Base-by-base conservation (phyloP, 2,113 vertebrate species). In the Pterocles orientalis region DNA sequence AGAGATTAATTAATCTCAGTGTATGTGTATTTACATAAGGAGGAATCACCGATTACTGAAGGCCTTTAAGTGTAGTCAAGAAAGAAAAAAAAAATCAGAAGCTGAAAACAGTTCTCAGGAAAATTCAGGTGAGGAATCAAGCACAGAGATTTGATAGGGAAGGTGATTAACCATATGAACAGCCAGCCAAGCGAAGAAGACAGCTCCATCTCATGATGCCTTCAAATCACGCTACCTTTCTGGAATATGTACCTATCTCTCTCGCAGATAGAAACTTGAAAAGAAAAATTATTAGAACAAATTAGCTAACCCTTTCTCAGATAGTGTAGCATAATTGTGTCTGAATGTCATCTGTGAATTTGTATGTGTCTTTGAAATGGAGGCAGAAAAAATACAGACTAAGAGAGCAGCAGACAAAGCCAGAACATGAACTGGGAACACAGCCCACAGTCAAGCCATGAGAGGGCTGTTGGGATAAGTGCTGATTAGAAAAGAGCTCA, bases 401-500 rank as follows among this genome's bases (percentile, higher is more conserved):
- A 71, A 91, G 73, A 85, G 36, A 93, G 72, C 60, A 81, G 31
- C 64, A 80, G 48, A 82, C 70, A 95, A 90, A 93, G 62, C 62
- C 91, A 94, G 80, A 94, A 84, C 23, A 86, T 5, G 5, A 90
- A 88, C 72, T 84, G 86, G 86, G 86, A 94, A 91, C 58, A 34
- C 23, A 93, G 92, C 69, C 92, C 72, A 86, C 47, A 81, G 29
- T 28, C 60, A 71, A 83, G 64, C 39, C 64, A 78, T 51, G 48
- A 86, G 54, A 90, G 56, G 86, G n/a, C 7, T 83, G 41, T 19
- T 81, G 80, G 80, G 56, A 75, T 91, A 92, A 91, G 51, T 71
- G 64, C 68, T 88, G 88, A 78, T 95, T 92, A 94, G 80, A 73
- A 92, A 92, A 93, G 47, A 70, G 43, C 64, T 94, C 68, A 62